Base-by-base conservation (phyloP, 2,888 invertebrate genomes). In the Thecophora atra region DNA sequence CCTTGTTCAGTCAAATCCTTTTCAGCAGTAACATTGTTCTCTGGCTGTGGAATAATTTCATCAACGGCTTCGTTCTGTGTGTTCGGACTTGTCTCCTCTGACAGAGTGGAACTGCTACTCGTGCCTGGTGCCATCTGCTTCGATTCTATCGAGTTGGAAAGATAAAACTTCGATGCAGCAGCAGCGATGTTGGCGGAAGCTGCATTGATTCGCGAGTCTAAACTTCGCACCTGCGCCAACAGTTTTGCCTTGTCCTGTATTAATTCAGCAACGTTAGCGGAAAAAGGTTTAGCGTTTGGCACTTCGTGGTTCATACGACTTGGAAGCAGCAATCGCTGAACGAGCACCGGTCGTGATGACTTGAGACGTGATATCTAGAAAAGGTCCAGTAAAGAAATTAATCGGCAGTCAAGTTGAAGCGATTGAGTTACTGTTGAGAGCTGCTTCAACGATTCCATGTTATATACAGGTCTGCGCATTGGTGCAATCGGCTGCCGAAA, bases 311-410 rank as follows among this genome's bases (percentile, higher is more conserved):
- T 77, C 19, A 76, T 70, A 15, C 80, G 78, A 19, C 93, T 91
- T 78, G 93, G 88, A 58, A 92, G 92, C 78, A 94, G 87, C 80
- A 92, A 89, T 7, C 94, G 87, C 85, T 94, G 94, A 24, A 94
- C 93, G 1, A 94, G 91, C 5, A 94, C 91, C 80, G 91, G 91
- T 0, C 84, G 82, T 6, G 84, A 82, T 72, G 83, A 76, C 77
- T 81, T 83, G 51, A 82, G 83, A 0, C 85, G 83, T 0, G 82
- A 79, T 13, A 83, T 77, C 85, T 86, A 73, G 13, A 67, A 2
- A 21, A 28, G 37, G 19, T 7, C 19, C 26, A n/a, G 6, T 30
- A 15, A 37, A 42, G 1, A 54, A 24, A 28, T 0, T 2, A 2
- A 17, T 26, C 6, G 15, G 8, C 7, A 28, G 26, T 15, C 4